A percentile compares a stretch with the other conserved stretches of the same genome.
These are phyloP conservation scores for Spheniscus mendiculus DNA, from an alignment of 2,113 vertebrate species.

Conservation along the genomic window DNA sequence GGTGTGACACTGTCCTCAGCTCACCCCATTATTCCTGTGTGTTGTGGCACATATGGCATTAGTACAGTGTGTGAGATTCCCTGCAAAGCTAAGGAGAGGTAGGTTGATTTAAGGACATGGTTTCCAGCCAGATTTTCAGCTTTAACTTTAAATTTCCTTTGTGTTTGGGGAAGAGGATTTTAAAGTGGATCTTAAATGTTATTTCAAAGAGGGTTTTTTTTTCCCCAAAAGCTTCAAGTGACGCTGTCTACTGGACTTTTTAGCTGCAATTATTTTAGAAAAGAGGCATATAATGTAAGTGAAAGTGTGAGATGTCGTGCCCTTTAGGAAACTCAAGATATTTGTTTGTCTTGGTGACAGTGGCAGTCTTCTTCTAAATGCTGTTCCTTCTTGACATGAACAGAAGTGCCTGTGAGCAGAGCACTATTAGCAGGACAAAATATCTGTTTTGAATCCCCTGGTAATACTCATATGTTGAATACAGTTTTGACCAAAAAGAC, in stretches of 20 bases:
- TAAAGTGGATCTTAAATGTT: background rate
- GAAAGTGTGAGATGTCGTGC: background rate
- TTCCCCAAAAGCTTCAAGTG: background rate
- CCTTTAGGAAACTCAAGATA: background rate
- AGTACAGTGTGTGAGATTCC: conserved; percentile 70
- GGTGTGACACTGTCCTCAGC: conserved; percentile 65
- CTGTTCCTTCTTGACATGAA: background rate
- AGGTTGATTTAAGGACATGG: conserved; percentile 70
- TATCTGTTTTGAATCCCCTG: background rate
- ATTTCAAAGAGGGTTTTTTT: background rate
- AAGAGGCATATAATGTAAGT: background rate
- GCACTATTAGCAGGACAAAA: background rate
- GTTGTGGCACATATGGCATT: conserved; percentile 71
- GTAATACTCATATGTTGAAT: background rate
- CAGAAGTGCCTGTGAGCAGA: background rate
- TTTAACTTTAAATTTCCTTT: conserved; percentile 52
- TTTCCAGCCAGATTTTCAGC: conserved; percentile 62
- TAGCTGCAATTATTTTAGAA: conserved; percentile 11
- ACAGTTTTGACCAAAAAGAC: background rate
- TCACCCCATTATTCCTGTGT: conserved; percentile 69
- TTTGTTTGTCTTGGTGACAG: conserved; percentile 13
- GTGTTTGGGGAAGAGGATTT: conserved; percentile 16
- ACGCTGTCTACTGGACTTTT: background rate
- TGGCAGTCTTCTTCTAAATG: background rate
- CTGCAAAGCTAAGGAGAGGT: conserved; percentile 69